A percentile compares a stretch with the other conserved stretches of the same genome.
phyloP scores from a whole-genome alignment of 2,113 vertebrate species.

The Tor tambroides region DNA sequence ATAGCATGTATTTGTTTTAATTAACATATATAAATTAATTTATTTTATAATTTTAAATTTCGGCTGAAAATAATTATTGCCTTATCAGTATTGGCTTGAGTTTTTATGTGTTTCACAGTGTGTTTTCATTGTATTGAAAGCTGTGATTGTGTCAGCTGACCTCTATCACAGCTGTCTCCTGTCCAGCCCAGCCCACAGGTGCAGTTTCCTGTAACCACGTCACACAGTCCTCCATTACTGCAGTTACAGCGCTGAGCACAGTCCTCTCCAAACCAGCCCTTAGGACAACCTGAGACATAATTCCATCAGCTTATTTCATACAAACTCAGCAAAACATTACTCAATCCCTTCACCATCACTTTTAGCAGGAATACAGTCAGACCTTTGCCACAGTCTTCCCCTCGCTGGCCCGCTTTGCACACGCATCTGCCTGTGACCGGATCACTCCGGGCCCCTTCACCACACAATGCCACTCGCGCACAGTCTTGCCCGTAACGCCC shows the following conservation, averaged over 20 bases:
- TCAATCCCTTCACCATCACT: neutral
- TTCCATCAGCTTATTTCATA: neutral
- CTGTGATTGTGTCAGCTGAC: conserved; percentile 74
- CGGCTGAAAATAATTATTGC: too few species aligned
- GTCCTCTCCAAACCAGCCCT: conserved; percentile 75
- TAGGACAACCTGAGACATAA: conserved; percentile 48
- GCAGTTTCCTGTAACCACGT: conserved; percentile 78
- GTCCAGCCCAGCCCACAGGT: conserved; percentile 86
- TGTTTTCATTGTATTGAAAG: neutral
- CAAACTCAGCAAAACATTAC: neutral
- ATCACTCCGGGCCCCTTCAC: conserved; percentile 75
- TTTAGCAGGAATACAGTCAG: conserved; percentile 19
- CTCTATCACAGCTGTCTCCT: conserved; percentile 78
- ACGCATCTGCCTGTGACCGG: conserved; percentile 79
- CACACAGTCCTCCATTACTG: conserved; percentile 81
- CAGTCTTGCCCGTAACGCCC: conserved; percentile 82
- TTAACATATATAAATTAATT: too few species aligned
- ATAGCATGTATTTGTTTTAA: too few species aligned
- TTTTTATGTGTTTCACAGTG: too few species aligned
- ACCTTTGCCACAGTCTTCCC: conserved; percentile 81
- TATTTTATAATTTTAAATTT: too few species aligned
- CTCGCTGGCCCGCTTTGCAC: conserved; percentile 77
- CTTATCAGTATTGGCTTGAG: too few species aligned
- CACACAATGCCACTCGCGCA: conserved; percentile 74
- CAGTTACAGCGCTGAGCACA: conserved; percentile 83